Evolutionary conservation across 2,888 invertebrate species (phyloP).

Genomic region (Melangyna quadrimaculata): DNA sequence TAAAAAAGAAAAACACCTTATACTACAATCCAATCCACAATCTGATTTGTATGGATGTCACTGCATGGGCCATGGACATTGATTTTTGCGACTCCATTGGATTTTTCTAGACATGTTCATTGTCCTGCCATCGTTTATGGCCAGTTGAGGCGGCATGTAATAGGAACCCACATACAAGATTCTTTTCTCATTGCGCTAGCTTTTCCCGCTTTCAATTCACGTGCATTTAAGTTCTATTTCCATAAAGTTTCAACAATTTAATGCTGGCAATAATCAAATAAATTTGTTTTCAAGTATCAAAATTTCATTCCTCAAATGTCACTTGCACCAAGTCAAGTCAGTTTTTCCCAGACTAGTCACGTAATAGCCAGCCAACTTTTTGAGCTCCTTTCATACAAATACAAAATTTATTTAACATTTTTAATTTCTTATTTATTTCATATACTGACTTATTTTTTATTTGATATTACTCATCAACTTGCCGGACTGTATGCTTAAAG

Average conservation of each 20-base stretch:
- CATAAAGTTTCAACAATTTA: neutral
- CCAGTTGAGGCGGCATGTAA: too few relatives aligned
- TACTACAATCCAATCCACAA: too few relatives aligned
- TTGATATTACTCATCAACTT: slow-evolving; percentile 38
- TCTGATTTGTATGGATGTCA: too few relatives aligned
- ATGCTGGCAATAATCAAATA: neutral
- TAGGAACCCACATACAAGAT: too few relatives aligned
- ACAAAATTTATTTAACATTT: slow-evolving; percentile 37
- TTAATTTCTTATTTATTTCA: slow-evolving; percentile 45
- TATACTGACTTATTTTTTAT: slow-evolving; percentile 23
- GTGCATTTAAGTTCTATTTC: neutral
- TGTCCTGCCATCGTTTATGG: too few relatives aligned
- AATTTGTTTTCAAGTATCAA: neutral
- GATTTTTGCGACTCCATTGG: too few relatives aligned
- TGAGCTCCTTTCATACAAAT: slow-evolving; percentile 41
- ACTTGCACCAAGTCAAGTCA: slow-evolving; percentile 21
- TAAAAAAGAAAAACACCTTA: too few relatives aligned
- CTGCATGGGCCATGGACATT: too few relatives aligned
- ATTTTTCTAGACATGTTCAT: too few relatives aligned
- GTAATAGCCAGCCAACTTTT: slow-evolving; percentile 54
- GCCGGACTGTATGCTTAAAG: slow-evolving; percentile 11
- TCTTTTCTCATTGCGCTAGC: too few relatives aligned
- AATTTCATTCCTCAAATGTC: slow-evolving; percentile 53
- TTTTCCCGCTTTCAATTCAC: neutral
- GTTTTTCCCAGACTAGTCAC: slow-evolving; percentile 71